A percentile compares a stretch with the other conserved stretches of the same genome.
These are phyloP conservation scores for Prunella himalayana DNA, from an alignment of 2,113 vertebrate species.

Conservation along the genomic window DNA sequence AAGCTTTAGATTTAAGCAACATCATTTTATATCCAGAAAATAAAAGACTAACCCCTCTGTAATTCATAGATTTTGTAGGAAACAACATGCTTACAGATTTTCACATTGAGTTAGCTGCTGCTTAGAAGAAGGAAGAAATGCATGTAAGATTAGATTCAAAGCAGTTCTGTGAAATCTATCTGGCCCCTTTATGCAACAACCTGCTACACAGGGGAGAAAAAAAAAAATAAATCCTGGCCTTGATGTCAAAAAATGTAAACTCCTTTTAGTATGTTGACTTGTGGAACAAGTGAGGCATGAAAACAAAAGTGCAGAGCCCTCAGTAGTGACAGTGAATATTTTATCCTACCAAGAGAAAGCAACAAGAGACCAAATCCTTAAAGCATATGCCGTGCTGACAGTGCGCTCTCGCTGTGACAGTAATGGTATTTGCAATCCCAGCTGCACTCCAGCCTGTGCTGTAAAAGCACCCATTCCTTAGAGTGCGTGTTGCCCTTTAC, in stretches of 20 bases:
- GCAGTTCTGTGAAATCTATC: not conserved
- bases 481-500: not conserved
- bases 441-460: not conserved
- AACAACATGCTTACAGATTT: not conserved
- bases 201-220: not conserved
- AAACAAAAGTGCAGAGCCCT: not conserved
- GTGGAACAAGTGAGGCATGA: not conserved
- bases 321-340: not conserved
- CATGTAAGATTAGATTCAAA: not conserved
- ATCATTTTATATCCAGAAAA: not conserved
- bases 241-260: constrained; percentile 2
- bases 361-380: not conserved
- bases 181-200: not conserved
- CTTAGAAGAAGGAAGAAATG: not conserved
- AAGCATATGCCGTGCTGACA: not conserved
- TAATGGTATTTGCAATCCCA: not conserved
- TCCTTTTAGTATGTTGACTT: constrained; percentile 14
- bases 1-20: not conserved
- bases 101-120: not conserved
- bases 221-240: not conserved
- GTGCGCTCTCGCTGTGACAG: not conserved
- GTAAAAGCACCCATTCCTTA: not conserved
- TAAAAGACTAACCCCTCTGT: not conserved
- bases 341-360: not conserved
- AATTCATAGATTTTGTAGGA: not conserved